A percentile compares a stretch with the other conserved stretches of the same genome.
Evolutionary conservation across 2,888 invertebrate genomes (phyloP).

Genomic region (Brenthis daphne): DNA sequence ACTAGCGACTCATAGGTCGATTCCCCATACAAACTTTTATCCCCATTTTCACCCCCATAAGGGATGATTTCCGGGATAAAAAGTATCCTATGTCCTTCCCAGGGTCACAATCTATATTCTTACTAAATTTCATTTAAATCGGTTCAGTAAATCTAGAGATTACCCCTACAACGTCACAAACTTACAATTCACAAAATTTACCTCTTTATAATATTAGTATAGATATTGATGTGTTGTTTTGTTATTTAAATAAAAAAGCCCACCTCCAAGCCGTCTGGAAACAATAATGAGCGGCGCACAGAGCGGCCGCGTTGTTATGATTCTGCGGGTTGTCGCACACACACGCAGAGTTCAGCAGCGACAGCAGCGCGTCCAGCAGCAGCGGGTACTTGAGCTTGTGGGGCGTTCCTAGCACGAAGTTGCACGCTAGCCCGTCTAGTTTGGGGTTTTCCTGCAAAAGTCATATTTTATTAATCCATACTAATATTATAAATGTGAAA

Average conservation of each 20-base stretch:
- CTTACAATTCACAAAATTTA: no score
- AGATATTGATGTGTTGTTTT: neutral
- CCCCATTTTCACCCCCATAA: no score
- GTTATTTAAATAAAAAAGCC: neutral
- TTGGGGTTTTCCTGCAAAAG: constrained; percentile 90
- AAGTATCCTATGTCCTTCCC: no score
- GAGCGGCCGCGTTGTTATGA: constrained; percentile 81
- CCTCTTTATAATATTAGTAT: no score
- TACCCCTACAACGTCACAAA: no score
- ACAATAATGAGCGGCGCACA: constrained; percentile 95
- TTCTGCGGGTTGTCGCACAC: constrained; percentile 80
- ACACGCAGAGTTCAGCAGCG: constrained; percentile 91
- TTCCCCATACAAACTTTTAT: no score
- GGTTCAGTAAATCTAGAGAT: no score
- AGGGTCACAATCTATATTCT: no score
- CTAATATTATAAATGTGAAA: no score
- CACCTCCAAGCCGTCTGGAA: constrained; percentile 93
- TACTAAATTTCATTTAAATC: no score
- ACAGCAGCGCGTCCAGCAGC: constrained; percentile 92
- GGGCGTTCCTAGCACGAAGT: constrained; percentile 95
- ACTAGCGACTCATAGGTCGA: no score
- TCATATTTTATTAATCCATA: neutral
- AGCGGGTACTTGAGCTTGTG: constrained; percentile 95
- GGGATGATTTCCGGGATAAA: no score
- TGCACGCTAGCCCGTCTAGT: constrained; percentile 95